Percentiles rank a stretch among this genome's conserved stretches.
These are phyloP conservation scores for Anniella stebbinsi DNA, from an alignment of 2,797 vertebrate species.

Conservation along the genomic window DNA sequence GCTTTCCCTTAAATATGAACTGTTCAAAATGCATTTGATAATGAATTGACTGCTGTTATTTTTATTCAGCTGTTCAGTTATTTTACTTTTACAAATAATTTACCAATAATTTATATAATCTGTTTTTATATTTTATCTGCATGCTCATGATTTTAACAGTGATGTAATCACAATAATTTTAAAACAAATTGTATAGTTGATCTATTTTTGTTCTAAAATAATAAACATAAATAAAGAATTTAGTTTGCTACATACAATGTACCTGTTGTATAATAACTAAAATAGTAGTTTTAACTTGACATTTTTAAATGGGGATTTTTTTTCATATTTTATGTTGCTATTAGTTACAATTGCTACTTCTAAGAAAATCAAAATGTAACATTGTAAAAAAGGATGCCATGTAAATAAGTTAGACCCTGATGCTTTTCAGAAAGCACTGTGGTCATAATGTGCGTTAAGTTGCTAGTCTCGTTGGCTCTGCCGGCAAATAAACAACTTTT, in stretches of 20 bases:
- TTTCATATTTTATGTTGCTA: accelerated
- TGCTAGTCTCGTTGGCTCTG: not conserved
- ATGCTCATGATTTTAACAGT: slow-evolving; percentile 13
- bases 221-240: slow-evolving; percentile 58
- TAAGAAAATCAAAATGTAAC: slow-evolving; percentile 7
- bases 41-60: not conserved
- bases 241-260: slow-evolving; percentile 21
- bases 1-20: not conserved
- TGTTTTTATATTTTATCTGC: slow-evolving; percentile 12
- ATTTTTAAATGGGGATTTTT: accelerated
- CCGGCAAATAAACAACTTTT: slow-evolving; percentile 12
- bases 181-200: slow-evolving; percentile 23
- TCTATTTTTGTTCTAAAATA: slow-evolving; percentile 33
- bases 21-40: slow-evolving; percentile 36
- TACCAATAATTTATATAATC: slow-evolving; percentile 33
- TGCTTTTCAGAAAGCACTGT: not conserved
- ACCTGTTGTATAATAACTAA: slow-evolving; percentile 31
- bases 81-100: slow-evolving; percentile 19
- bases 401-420: not conserved
- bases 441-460: not conserved
- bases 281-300: not conserved
- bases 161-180: slow-evolving; percentile 28
- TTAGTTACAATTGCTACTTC: not conserved
- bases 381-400: not conserved
- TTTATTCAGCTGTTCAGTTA: slow-evolving; percentile 37